phyloP scores from a whole-genome alignment of 2,797 vertebrate species.

The Eulemur coronatus region DNA sequence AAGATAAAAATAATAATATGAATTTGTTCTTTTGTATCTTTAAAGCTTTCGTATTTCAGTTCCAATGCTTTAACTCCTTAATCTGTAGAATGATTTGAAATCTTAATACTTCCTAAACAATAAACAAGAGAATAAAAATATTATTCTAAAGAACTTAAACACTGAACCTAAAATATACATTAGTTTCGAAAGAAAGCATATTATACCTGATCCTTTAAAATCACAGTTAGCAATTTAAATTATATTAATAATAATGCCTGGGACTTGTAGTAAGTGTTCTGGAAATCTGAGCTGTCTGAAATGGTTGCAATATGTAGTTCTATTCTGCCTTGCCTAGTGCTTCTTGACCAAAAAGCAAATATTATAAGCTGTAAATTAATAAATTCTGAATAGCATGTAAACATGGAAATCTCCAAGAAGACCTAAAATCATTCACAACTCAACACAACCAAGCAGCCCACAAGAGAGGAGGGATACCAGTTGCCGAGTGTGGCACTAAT shows the following conservation, averaged over 20 bases:
- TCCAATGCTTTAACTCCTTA: constrained; percentile 37
- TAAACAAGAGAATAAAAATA: constrained; percentile 46
- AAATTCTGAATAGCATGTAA: background rate
- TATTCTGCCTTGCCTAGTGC: background rate
- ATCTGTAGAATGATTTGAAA: constrained; percentile 64
- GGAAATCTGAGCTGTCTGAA: background rate
- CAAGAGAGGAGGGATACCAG: background rate
- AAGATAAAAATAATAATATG: constrained; percentile 78
- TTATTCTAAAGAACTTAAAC: constrained; percentile 51
- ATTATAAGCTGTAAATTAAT: background rate
- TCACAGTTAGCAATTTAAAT: constrained; percentile 15
- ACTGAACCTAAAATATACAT: constrained; percentile 45
- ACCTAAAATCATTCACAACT: background rate
- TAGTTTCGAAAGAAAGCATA: constrained; percentile 39
- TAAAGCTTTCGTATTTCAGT: constrained; percentile 55
- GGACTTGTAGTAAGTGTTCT: background rate
- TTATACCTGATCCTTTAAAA: constrained; percentile 48
- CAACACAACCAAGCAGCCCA: background rate
- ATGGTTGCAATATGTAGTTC: background rate
- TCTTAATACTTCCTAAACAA: constrained; percentile 57
- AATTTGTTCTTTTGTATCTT: constrained; percentile 63
- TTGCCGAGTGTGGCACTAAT: background rate
- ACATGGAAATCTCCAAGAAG: background rate
- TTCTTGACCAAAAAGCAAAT: background rate
- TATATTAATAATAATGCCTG: constrained; percentile 17